Base-by-base conservation (phyloP, 1,140 invertebrate genomes). In the Bilobella aurantiaca region DNA sequence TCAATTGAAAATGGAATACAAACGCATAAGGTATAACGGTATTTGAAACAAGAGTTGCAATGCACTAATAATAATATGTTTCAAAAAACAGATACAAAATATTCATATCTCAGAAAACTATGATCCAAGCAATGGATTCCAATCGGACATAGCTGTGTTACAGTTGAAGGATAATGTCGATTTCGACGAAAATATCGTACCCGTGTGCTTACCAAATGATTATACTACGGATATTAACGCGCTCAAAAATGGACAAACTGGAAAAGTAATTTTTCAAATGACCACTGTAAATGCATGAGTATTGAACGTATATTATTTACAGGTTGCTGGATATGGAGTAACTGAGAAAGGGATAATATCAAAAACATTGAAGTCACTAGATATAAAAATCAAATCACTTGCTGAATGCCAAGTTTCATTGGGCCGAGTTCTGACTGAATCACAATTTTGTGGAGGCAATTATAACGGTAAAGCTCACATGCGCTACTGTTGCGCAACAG, bases 391-490 rank as follows among this genome's bases (percentile, higher is more conserved):
- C 49, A 56, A 56, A 23, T n/a, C 49, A 12, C 12, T 14, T 8
- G 8, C 49, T 8, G 49, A 56, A 23, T 56, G 49, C 23, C 25
- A n/a, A 5, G 5, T 12, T 25, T 14, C 14, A 23, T 56, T 56
- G 25, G 23, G 23, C 5, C 49, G 25, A 5, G 25, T 56, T 23
- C 49, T 56, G 14, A 25, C 8, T 8, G 49, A 56, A 23, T 56
- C 49, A 56, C 49, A 56, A 23, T 56, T 56, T 56, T 56, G 49
- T 56, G 49, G 12, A 23, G 49, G 49, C 5, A 25, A 25, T 56
- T 5, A 56, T 5, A 56, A 23, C 12, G 49, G 49, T 56, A 56
- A 8, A 8, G 23, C 5, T 14, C 5, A 42, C 25, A 56, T 56
- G 5, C 5, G 14, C 49, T 56, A 25, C 8, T 42, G 8, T 42